These are phyloP conservation scores for Chrysodeixis includens DNA, from an alignment of 2,888 invertebrate genomes.

Conservation along the genomic window DNA sequence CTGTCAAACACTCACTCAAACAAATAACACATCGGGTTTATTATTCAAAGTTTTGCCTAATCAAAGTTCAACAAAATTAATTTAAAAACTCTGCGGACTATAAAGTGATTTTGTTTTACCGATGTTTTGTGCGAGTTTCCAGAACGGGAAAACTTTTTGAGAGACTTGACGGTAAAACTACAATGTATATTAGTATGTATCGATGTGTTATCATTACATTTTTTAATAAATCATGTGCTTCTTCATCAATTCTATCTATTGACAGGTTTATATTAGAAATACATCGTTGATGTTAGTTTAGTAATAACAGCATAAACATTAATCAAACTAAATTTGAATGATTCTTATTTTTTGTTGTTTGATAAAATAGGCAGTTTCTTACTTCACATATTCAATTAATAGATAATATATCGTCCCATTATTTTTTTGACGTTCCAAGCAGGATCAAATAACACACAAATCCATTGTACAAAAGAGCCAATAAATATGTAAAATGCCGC, in stretches of 20 bases:
- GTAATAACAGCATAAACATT: constrained; percentile 12
- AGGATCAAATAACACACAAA: not conserved
- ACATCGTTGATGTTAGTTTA: constrained; percentile 12
- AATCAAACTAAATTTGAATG: not conserved
- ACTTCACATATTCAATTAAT: not conserved
- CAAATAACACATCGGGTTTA: constrained; percentile 68
- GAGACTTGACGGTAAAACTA: constrained; percentile 62
- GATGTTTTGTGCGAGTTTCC: constrained; percentile 62
- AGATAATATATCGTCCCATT: not conserved
- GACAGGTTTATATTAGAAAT: constrained; percentile 29
- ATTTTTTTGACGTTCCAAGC: not conserved
- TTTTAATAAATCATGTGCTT: constrained; percentile 11
- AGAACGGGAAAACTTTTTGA: constrained; percentile 65
- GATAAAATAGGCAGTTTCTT: not conserved
- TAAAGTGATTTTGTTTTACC: constrained; percentile 72
- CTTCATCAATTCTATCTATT: constrained; percentile 5
- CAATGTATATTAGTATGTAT: constrained; percentile 47
- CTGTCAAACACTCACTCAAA: constrained; percentile 76
- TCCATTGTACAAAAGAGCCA: not conserved
- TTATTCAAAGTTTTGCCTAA: constrained; percentile 61
- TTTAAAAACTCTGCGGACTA: constrained; percentile 56
- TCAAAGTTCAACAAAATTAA: constrained; percentile 62
- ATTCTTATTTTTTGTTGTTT: not conserved
- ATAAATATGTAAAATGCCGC: constrained; percentile 7
- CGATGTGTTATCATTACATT: constrained; percentile 21